Evolutionary conservation across 2,797 vertebrate species (phyloP).

Genomic region (Pseudomugil gertrudae): DNA sequence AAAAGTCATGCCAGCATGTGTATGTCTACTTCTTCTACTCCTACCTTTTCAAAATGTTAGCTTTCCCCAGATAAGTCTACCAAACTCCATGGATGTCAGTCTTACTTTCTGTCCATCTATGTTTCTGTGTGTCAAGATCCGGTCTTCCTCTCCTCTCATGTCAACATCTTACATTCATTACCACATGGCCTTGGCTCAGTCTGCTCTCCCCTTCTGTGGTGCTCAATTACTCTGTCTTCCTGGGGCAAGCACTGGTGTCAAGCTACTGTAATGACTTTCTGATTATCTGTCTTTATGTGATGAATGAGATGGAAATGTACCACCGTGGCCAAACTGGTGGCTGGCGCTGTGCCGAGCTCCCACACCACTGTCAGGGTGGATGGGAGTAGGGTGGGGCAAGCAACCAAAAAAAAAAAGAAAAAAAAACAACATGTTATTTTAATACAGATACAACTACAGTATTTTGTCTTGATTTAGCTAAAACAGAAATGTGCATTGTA

Average conservation of each 20-base stretch:
- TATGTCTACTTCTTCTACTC: conserved; percentile 14
- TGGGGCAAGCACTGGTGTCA: conserved; percentile 89
- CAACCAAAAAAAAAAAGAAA: conserved; percentile 69
- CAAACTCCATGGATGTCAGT: conserved; percentile 42
- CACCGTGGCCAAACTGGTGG: conserved; percentile 84
- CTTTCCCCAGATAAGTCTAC: conserved; percentile 40
- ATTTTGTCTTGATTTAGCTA: conserved; percentile 36
- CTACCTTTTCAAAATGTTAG: conserved; percentile 28
- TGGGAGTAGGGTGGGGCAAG: conserved; percentile 38
- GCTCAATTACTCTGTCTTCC: conserved; percentile 97
- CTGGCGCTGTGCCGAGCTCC: conserved; percentile 84
- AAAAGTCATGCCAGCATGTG: conserved; percentile 56
- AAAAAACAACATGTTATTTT: conserved; percentile 67
- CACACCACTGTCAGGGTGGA: conserved; percentile 73
- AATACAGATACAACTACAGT: conserved; percentile 57
- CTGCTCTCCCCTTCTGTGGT: conserved; percentile 84
- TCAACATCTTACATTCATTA: conserved; percentile 95
- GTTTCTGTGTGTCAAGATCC: conserved; percentile 35
- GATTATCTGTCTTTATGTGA: conserved; percentile 99
- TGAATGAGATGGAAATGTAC: conserved; percentile 99
- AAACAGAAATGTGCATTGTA: conserved; percentile 29
- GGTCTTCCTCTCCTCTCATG: conserved; percentile 74
- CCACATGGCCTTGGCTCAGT: conserved; percentile 90
- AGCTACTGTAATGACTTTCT: conserved; percentile 98
- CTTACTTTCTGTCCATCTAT: conserved; percentile 47